A percentile compares a stretch with the other conserved stretches of the same genome.
These are phyloP conservation scores for Oxystoma pomonae DNA, from an alignment of 2,888 invertebrate species.

Conservation along the genomic window DNA sequence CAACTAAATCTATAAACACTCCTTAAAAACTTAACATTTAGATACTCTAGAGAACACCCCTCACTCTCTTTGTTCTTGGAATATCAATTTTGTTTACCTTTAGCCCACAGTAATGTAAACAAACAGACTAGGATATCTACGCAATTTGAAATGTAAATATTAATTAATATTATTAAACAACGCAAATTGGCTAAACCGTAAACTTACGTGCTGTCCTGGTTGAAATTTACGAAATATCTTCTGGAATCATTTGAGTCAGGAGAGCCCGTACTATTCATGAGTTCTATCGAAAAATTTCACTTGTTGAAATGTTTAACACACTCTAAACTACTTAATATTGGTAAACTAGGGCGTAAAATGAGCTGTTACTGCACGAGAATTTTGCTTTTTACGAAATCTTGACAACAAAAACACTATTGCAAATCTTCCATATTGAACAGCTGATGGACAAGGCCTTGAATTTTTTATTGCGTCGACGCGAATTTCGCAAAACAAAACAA, in stretches of 20 bases:
- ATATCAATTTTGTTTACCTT: not conserved
- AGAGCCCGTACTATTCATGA: conserved; percentile 81
- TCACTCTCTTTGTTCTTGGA: not conserved
- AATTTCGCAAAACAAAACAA: no score
- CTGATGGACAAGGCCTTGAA: conserved; percentile 26
- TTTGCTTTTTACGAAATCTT: conserved; percentile 10
- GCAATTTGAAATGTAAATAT: not conserved
- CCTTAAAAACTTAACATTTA: no score
- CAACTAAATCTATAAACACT: no score
- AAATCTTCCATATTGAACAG: conserved; percentile 38
- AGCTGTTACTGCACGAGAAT: conserved; percentile 6
- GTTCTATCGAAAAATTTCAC: no score
- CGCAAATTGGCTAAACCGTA: conserved; percentile 1
- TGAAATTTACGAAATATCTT: conserved; percentile 93
- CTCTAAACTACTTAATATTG: no score
- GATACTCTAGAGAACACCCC: no score
- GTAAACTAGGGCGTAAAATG: conserved; percentile 1
- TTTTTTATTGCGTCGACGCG: no score
- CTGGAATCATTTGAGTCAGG: conserved; percentile 71
- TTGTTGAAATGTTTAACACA: no score
- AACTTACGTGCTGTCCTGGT: conserved; percentile 97
- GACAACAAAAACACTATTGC: conserved; percentile 30
- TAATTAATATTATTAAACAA: not conserved
- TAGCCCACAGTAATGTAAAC: not conserved
- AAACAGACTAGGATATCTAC: not conserved